Base-by-base conservation (phyloP, 2,888 invertebrate species). In the Meliscaeva auricollis region DNA sequence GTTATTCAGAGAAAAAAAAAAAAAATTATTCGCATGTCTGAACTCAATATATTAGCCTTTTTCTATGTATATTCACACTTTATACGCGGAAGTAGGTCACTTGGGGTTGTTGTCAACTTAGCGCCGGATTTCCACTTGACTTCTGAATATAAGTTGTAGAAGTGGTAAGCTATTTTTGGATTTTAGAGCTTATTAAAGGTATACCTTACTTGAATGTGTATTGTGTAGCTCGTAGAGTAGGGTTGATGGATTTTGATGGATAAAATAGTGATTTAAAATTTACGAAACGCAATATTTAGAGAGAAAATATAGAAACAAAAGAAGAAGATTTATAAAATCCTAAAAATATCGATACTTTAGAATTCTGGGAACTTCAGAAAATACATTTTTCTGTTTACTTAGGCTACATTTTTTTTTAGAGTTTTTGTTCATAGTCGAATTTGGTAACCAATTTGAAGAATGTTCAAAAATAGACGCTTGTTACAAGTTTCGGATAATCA, bases 121-220 rank as follows among this genome's bases (percentile, higher is more conserved):
- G 35, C 66, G 50, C 66, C 50, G 66, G 66, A 66, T 50, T 50
- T 66, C 66, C 66, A 66, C 66, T 66, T 66, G 66, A 66, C 50
- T 66, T 66, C 35, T 35, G 20, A 48, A 44, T 62, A 44, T 62
- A n/a, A 62, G 44, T 15, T 44, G 26, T 62, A n/a, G 7, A 35
- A 56, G 35, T 56, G 56, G 15, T 17, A 35, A 56, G 56, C 35
- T 35, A 56, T 56, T 56, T 35, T 56, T 20, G 35, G 56, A 13
- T 32, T 56, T 56, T 35, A 17, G 17, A 20, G 35, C 17, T 20
- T 56, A 56, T 56, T 56, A 35, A 20, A 20, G 17, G 35, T 35
- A 26, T 26, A 26, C 26, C 26, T 26, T 26, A 26, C 2, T 17
- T 5, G 22, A 9, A 50, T n/a, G 7, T 2, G 1, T 13, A 1